Conservation (phyloP, 2,888 invertebrate species). For the Calliopum simillimum region DNA sequence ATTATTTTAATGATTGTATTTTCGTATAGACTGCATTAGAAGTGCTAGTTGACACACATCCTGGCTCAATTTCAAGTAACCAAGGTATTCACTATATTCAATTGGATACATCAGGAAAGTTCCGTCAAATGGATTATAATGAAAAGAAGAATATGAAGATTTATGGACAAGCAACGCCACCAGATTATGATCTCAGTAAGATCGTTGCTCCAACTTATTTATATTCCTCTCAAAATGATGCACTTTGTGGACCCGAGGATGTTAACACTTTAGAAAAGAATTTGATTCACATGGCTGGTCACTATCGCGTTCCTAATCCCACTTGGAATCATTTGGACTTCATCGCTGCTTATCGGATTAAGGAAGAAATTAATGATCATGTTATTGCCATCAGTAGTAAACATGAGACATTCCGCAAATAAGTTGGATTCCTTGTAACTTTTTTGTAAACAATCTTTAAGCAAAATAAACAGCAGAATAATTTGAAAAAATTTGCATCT, state of each 20-base stretch:
- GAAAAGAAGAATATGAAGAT: slow-evolving; percentile 49
- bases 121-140: slow-evolving; percentile 61
- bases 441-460: not conserved
- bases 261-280: slow-evolving; percentile 53
- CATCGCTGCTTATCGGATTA: slow-evolving; percentile 56
- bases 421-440: no score
- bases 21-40: slow-evolving; percentile 51
- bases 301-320: slow-evolving; percentile 56
- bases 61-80: slow-evolving; percentile 59
- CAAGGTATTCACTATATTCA: slow-evolving; percentile 61
- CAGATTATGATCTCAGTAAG: slow-evolving; percentile 56
- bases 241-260: slow-evolving; percentile 55
- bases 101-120: slow-evolving; percentile 49
- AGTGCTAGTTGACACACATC: slow-evolving; percentile 57
- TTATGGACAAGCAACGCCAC: slow-evolving; percentile 55
- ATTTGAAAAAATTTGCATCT: no score
- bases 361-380: slow-evolving; percentile 54
- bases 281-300: slow-evolving; percentile 49
- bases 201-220: slow-evolving; percentile 56
- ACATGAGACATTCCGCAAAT: slow-evolving; percentile 40
- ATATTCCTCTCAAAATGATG: slow-evolving; percentile 59
- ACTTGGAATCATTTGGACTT: slow-evolving; percentile 63
- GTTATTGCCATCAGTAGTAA: slow-evolving; percentile 50
- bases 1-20: not conserved
- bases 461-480: no score